phyloP scores from a whole-genome alignment of 2,113 vertebrate genomes.

The Trichechus manatus region DNA sequence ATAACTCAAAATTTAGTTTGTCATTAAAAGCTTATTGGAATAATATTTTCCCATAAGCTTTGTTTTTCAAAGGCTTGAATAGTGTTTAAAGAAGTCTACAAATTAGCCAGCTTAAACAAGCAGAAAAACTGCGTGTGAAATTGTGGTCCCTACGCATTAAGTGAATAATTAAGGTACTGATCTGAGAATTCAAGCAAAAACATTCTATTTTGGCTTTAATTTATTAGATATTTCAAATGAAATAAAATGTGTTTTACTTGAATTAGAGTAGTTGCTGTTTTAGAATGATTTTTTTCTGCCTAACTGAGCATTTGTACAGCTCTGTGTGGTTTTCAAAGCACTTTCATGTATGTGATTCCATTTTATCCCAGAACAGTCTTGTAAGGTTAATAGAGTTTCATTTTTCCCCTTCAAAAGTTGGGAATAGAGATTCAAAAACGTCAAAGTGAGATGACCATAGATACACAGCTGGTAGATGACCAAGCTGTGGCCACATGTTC shows the following conservation, averaged over 20 bases:
- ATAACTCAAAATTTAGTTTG: conserved; percentile 15
- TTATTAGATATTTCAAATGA: conserved; percentile 40
- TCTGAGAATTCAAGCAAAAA: conserved; percentile 48
- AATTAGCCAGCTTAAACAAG: conserved; percentile 28
- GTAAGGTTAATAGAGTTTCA: not conserved
- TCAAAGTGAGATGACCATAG: not conserved
- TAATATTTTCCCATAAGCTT: conserved; percentile 19
- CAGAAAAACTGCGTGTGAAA: not conserved
- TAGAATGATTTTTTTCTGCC: conserved; percentile 46
- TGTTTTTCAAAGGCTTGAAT: conserved; percentile 29
- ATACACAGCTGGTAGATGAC: not conserved
- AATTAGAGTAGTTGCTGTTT: conserved; percentile 40
- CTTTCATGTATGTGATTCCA: not conserved
- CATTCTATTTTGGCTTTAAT: conserved; percentile 1
- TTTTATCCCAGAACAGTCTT: not conserved
- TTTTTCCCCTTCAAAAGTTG: not conserved
- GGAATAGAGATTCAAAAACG: not conserved
- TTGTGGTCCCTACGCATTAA: not conserved
- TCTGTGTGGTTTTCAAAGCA: conserved; percentile 14
- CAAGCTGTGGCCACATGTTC: not conserved
- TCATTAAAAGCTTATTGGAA: conserved; percentile 44
- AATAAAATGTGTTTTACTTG: conserved; percentile 32
- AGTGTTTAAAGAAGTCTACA: conserved; percentile 36
- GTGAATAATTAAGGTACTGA: conserved; percentile 48
- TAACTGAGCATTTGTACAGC: not conserved